Base-by-base conservation (phyloP, 2,113 vertebrate genomes). In the Grantiella picta region DNA sequence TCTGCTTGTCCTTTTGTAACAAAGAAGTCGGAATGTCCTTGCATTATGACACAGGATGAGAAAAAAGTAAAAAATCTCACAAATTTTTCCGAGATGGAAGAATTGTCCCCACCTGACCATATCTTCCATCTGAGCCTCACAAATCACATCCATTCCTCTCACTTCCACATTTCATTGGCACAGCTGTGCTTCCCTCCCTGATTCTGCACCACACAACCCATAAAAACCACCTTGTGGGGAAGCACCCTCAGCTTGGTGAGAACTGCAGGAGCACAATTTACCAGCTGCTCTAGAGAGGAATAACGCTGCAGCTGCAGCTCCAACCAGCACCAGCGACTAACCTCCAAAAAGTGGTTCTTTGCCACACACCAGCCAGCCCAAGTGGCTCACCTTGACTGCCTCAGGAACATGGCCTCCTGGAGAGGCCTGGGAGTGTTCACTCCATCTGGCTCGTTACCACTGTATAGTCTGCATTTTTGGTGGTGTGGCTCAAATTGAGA, bases 211-310 rank as follows among this genome's bases (percentile, higher is more conserved):
- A 5, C 3, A 0, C 12, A 78, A 25, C 40, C 49, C n/a, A 29
- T 19, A 83, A 59, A 47, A 35, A 1, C 27, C 68, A 49, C 12
- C 1, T 0, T 0, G 0, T 11, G 7, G 13, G 12, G 29, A 76
- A n/a, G 15, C 24, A 49, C 50, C 25, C 45, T 65, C 28, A 57
- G 24, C n/a, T 17, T 20, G 15, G 22, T 25, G 22, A 50, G 10
- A 53, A 9, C 2, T 1, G 29, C 3, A 3, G n/a, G 22, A 75
- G 4, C 29, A 31, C 38, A 54, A 0, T 11, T 69, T 16, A 24
- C 11, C 1, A 2, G 27, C 44, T 61, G 31, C 27, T 82, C 40
- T 9, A 17, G 24, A n/a, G 15, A 52, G 29, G 8, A 64, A 16
- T 6, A 24, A 47, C 10, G 47, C 42, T 94, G 28, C 54, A 47